Percentiles rank a stretch among this genome's conserved stretches.
Conservation (phyloP, 2,113 vertebrate genomes). For the Heterochromis multidens region DNA sequence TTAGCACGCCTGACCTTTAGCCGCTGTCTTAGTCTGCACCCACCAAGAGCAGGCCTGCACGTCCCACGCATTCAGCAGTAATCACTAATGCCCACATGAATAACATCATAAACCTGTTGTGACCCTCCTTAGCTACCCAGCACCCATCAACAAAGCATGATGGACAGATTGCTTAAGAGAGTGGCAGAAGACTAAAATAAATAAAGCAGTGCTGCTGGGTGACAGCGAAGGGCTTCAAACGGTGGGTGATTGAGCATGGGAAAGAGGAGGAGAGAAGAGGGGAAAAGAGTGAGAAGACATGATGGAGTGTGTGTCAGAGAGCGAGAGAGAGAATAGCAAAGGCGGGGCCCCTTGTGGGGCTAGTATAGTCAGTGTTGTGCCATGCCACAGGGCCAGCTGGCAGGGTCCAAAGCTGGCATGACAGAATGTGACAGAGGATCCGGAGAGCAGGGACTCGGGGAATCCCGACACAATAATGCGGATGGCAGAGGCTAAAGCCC, state of each 20-base stretch:
- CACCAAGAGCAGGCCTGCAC: slow-evolving; percentile 31
- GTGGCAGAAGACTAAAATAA: slow-evolving; percentile 42
- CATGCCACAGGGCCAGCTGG: slow-evolving; percentile 71
- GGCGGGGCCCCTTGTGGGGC: slow-evolving; percentile 32
- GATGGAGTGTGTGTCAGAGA: slow-evolving; percentile 15
- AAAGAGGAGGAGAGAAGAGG: slow-evolving; percentile 11
- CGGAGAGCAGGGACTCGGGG: slow-evolving; percentile 69
- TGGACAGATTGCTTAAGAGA: slow-evolving; percentile 28
- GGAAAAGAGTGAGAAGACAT: slow-evolving; percentile 7
- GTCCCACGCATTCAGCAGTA: slow-evolving; percentile 49
- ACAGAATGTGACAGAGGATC: slow-evolving; percentile 79
- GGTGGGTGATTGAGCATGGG: slow-evolving; percentile 8
- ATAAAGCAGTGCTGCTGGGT: slow-evolving; percentile 21
- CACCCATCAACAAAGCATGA: slow-evolving; percentile 26
- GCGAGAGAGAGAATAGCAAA: neutral
- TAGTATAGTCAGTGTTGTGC: slow-evolving; percentile 61
- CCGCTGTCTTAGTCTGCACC: slow-evolving; percentile 38
- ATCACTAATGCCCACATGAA: slow-evolving; percentile 51
- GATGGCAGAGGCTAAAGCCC: slow-evolving; percentile 72
- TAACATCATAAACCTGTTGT: slow-evolving; percentile 56
- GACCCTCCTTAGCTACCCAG: slow-evolving; percentile 2
- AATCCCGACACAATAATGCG: slow-evolving; percentile 79
- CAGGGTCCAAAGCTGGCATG: slow-evolving; percentile 72
- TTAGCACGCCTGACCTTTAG: slow-evolving; percentile 65
- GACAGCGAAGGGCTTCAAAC: slow-evolving; percentile 25